phyloP scores from a whole-genome alignment of 1,140 invertebrate species.

The Drosophila micromelanica region DNA sequence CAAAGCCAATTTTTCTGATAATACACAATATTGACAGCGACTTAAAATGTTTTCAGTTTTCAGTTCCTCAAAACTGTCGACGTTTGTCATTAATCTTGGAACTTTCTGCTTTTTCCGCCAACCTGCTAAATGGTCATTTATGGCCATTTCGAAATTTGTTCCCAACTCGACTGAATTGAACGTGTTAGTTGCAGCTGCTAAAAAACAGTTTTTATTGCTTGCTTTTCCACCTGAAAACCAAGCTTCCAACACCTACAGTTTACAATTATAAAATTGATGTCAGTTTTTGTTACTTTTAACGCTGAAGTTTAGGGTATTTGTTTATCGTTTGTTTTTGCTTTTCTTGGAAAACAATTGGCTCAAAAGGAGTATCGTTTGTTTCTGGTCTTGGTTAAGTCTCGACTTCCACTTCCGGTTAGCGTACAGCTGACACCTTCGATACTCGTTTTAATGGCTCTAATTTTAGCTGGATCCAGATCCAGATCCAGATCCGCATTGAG shows the following conservation, averaged over 20 bases:
- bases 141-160: conserved; percentile 76
- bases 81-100: conserved; percentile 1
- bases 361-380: background rate
- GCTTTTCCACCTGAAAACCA: conserved; percentile 5
- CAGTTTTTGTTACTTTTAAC: no score
- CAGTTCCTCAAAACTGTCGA: background rate
- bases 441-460: conserved; percentile 2
- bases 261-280: no score
- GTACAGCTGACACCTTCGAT: background rate
- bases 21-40: background rate
- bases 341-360: background rate
- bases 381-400: background rate
- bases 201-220: conserved; percentile 62
- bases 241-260: no score
- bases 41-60: background rate
- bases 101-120: conserved; percentile 26
- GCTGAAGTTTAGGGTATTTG: no score
- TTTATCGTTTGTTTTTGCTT: no score
- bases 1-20: background rate
- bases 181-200: conserved; percentile 57
- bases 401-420: background rate
- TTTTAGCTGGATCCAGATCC: background rate
- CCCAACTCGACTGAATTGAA: conserved; percentile 23
- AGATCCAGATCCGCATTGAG: background rate
- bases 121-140: conserved; percentile 72